A percentile compares a stretch with the other conserved stretches of the same genome.
These are phyloP conservation scores for Drepana falcataria DNA, from an alignment of 2,888 invertebrate species.

Conservation along the genomic window DNA sequence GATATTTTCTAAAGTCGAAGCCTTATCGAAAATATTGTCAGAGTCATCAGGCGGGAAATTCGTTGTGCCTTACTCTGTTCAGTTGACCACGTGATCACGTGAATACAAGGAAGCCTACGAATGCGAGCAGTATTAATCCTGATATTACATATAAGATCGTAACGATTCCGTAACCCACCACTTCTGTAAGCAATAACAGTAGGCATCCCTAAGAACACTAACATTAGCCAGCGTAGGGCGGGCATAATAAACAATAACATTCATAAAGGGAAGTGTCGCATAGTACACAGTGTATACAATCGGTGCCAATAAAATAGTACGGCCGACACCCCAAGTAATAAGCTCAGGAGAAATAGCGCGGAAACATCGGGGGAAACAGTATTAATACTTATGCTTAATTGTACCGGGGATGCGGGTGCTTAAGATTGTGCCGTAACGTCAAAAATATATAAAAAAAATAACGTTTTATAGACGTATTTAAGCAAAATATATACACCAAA, in stretches of 20 bases:
- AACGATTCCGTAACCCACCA: not conserved
- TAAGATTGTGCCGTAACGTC: constrained; percentile 42
- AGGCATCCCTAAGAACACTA: constrained; percentile 22
- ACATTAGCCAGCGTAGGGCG: constrained; percentile 33
- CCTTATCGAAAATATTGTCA: too few relatives aligned
- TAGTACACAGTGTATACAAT: constrained; percentile 64
- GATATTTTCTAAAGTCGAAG: too few relatives aligned
- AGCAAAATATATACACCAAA: not conserved
- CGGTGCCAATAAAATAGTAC: constrained; percentile 71
- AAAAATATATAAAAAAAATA: not conserved
- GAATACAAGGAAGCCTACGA: too few relatives aligned
- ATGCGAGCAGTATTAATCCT: not conserved
- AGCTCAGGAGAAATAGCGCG: constrained; percentile 70
- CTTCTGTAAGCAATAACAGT: not conserved
- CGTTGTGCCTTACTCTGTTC: too few relatives aligned
- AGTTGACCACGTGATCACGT: too few relatives aligned
- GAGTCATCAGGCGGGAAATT: too few relatives aligned
- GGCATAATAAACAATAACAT: constrained; percentile 61
- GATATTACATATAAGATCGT: not conserved
- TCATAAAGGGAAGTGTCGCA: constrained; percentile 71
- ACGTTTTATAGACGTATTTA: not conserved
- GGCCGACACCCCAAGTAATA: constrained; percentile 69
- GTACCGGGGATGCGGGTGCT: constrained; percentile 42
- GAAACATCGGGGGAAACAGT: constrained; percentile 74
- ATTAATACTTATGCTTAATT: constrained; percentile 78